Percentiles rank a stretch among this genome's conserved stretches.
Evolutionary conservation across 2,797 vertebrate species (phyloP).

Genomic region (Psittacula echo): DNA sequence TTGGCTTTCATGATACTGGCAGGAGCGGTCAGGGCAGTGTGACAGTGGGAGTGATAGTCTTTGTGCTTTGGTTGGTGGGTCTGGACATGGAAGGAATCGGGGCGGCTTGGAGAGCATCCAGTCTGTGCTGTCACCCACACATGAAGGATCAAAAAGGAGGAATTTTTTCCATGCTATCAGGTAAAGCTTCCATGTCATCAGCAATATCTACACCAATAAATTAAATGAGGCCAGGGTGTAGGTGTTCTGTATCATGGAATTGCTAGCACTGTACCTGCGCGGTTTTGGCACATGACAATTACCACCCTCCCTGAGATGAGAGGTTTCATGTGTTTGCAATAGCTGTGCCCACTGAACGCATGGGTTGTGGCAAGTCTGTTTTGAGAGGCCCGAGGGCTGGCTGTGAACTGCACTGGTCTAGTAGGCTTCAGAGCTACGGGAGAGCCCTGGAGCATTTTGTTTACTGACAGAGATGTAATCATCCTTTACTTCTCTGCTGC

Average conservation of each 20-base stretch:
- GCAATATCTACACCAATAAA: not conserved
- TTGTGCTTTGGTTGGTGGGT: not conserved
- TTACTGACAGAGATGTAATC: not conserved
- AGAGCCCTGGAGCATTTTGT: not conserved
- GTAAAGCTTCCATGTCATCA: not conserved
- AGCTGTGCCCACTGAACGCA: fast-evolving
- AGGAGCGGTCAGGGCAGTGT: not conserved
- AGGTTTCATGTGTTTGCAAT: not conserved
- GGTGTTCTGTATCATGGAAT: not conserved
- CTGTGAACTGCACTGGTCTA: not conserved
- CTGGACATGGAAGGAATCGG: not conserved
- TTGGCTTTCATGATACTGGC: fast-evolving
- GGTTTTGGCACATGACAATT: not conserved
- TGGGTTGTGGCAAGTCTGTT: not conserved
- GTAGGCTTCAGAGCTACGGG: not conserved
- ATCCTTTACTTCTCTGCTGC: not conserved
- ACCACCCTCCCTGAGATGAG: fast-evolving
- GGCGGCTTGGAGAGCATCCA: not conserved
- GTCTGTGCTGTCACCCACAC: not conserved
- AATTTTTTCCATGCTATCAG: not conserved
- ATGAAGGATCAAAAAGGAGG: not conserved
- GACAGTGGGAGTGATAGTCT: not conserved
- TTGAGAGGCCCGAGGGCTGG: not conserved
- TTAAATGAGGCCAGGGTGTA: not conserved
- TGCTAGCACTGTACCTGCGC: not conserved